phyloP scores from a whole-genome alignment of 2,797 vertebrate species.

The Karalla daura region DNA sequence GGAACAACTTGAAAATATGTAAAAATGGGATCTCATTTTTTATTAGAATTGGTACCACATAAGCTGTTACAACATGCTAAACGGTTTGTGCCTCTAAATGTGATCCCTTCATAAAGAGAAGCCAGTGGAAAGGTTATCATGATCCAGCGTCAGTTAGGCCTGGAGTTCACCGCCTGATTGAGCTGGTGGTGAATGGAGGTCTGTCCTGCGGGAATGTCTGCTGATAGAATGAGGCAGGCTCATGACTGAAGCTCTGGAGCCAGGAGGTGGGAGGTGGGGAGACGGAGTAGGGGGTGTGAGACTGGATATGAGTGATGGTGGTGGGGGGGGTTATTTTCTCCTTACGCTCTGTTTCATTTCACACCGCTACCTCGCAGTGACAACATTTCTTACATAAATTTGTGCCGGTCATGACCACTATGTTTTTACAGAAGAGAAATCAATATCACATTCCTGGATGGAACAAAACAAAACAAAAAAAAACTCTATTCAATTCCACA shows the following conservation, averaged over 20 bases:
- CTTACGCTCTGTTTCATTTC: slow-evolving; percentile 5
- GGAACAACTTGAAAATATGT: too few relatives aligned
- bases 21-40: neutral
- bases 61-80: too few relatives aligned
- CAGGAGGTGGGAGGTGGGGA: too few relatives aligned
- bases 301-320: neutral
- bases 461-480: neutral
- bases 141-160: neutral
- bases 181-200: slow-evolving; percentile 35
- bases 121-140: neutral
- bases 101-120: slow-evolving; percentile 1
- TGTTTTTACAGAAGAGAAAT: slow-evolving; percentile 28
- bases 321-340: neutral
- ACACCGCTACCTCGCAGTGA: slow-evolving; percentile 6
- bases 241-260: slow-evolving; percentile 58
- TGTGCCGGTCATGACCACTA: slow-evolving; percentile 10
- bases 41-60: too few relatives aligned
- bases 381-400: slow-evolving; percentile 22
- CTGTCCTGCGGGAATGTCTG: slow-evolving; percentile 20
- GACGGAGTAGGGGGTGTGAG: neutral
- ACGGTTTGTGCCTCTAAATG: neutral
- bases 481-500: slow-evolving; percentile 23
- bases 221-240: slow-evolving; percentile 42
- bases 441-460: slow-evolving; percentile 37
- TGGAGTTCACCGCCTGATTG: slow-evolving; percentile 27